phyloP scores from a whole-genome alignment of 2,797 vertebrate genomes.

The Rhinophrynus dorsalis region DNA sequence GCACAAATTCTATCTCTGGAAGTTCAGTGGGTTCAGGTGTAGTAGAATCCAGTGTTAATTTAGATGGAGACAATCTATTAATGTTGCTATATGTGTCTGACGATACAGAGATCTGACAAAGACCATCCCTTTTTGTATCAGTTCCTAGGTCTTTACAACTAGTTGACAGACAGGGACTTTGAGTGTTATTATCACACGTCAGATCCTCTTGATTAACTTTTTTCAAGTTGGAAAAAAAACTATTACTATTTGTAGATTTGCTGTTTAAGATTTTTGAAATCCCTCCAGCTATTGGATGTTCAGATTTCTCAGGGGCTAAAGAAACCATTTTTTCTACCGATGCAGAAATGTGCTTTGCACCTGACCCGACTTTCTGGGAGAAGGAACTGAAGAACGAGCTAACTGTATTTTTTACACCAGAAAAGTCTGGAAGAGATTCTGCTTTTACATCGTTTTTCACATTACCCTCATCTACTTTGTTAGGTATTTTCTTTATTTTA shows the following conservation, averaged over 20 bases:
- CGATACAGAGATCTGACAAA: background rate
- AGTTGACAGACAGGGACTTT: background rate
- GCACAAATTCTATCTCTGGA: background rate
- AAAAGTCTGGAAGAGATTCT: constrained; percentile 63
- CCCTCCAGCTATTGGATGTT: constrained; percentile 64
- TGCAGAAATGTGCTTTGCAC: constrained; percentile 73
- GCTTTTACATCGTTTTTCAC: constrained; percentile 60
- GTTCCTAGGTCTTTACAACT: background rate
- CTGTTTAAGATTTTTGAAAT: constrained; percentile 70
- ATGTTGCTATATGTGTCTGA: too few relatives aligned
- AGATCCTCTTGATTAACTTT: constrained; percentile 51
- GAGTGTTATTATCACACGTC: background rate
- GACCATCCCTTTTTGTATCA: background rate
- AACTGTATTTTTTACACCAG: constrained; percentile 81
- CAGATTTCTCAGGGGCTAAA: constrained; percentile 62
- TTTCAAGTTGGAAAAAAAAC: constrained; percentile 60
- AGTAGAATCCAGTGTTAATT: background rate
- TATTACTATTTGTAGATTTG: constrained; percentile 67
- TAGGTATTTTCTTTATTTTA: constrained; percentile 51
- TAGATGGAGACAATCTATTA: background rate
- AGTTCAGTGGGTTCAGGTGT: background rate
- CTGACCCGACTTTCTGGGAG: constrained; percentile 79
- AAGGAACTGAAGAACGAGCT: constrained; percentile 80
- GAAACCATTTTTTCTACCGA: constrained; percentile 70
- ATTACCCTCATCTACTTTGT: constrained; percentile 53